Percentiles rank a stretch among this genome's conserved stretches.
Evolutionary conservation across 2,888 invertebrate species (phyloP).

Genomic region (Coenonympha glycerion): DNA sequence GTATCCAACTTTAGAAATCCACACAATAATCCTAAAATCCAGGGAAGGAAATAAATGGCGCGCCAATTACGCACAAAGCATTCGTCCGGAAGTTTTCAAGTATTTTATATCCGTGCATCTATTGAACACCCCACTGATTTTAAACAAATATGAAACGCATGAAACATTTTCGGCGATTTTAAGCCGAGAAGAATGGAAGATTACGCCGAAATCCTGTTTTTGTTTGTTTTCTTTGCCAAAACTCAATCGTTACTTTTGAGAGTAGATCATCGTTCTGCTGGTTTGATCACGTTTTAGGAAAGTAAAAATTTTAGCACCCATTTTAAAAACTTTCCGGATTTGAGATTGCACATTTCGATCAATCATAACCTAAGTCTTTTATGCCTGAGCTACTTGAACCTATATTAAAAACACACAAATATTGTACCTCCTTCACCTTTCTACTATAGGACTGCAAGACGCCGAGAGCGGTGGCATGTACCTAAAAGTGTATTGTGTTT

Average conservation of each 20-base stretch:
- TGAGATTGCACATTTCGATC: no score
- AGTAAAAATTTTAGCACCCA: constrained; percentile 11
- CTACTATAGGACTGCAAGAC: no score
- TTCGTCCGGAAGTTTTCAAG: constrained; percentile 68
- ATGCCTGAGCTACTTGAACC: no score
- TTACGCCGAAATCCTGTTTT: constrained; percentile 73
- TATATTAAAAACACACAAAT: no score
- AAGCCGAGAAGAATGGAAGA: constrained; percentile 64
- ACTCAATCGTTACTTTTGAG: constrained; percentile 68
- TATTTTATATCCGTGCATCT: constrained; percentile 59
- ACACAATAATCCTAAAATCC: constrained; percentile 48
- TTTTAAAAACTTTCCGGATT: no score
- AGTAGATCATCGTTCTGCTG: constrained; percentile 31
- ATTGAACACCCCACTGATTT: constrained; percentile 55
- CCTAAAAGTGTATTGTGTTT: no score
- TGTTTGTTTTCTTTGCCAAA: constrained; percentile 71
- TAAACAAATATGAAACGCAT: constrained; percentile 66
- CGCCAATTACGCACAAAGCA: constrained; percentile 63
- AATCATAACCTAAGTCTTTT: no score
- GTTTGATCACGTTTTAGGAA: constrained; percentile 32
- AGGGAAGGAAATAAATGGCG: constrained; percentile 66
- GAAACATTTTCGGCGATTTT: constrained; percentile 42
- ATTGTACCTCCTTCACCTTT: no score
- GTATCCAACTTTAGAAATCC: constrained; percentile 56
- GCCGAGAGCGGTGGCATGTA: no score